Evolutionary conservation across 2,797 vertebrate genomes (phyloP).

Genomic region (Anabas testudineus): DNA sequence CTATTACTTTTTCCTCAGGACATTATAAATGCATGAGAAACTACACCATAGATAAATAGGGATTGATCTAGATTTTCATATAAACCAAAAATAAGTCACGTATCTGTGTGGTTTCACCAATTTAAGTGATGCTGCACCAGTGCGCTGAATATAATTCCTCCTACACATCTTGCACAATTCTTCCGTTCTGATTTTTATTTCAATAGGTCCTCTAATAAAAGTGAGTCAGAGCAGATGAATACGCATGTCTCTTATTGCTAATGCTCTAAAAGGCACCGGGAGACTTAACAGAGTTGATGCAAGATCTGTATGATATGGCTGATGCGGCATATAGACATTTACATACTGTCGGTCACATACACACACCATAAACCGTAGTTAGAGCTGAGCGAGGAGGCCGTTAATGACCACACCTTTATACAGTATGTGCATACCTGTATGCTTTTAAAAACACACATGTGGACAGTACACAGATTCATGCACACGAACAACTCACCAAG

Average conservation of each 20-base stretch:
- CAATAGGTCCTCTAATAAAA: conserved; percentile 53
- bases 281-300: conserved; percentile 47
- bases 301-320: conserved; percentile 59
- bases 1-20: not conserved
- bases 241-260: conserved; percentile 51
- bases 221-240: conserved; percentile 65
- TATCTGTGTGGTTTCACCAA: conserved; percentile 22
- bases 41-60: not conserved
- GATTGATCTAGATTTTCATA: not conserved
- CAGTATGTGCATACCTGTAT: conserved; percentile 17
- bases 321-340: conserved; percentile 48
- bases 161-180: conserved; percentile 63
- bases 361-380: conserved; percentile 28
- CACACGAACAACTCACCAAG: conserved; percentile 71
- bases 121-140: conserved; percentile 45
- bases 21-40: not conserved
- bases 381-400: not conserved
- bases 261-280: conserved; percentile 47
- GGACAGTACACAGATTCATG: conserved; percentile 16
- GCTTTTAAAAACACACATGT: conserved; percentile 1
- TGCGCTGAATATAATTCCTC: conserved; percentile 51
- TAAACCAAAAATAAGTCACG: conserved; percentile 12
- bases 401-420: conserved; percentile 10
- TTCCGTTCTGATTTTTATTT: conserved; percentile 58
- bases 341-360: conserved; percentile 14